Conservation (phyloP, 2,797 vertebrate genomes). For the Rhinophrynus dorsalis region DNA sequence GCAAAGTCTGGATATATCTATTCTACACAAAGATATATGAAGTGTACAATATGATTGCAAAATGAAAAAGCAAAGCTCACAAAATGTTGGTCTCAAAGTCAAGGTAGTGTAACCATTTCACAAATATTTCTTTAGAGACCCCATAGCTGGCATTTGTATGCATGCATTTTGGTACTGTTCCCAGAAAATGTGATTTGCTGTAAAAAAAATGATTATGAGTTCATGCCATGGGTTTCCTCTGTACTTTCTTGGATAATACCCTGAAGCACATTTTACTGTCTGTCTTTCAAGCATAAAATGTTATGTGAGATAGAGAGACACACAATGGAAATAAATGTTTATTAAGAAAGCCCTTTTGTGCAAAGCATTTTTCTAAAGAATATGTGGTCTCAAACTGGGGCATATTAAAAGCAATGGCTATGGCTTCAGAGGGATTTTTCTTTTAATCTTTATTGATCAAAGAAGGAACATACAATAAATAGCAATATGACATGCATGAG, state of each 20-base stretch:
- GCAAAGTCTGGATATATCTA: no score
- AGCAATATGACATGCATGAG: no score
- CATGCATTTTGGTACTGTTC: constrained; percentile 10
- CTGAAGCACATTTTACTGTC: constrained; percentile 13
- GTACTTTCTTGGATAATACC: constrained; percentile 4
- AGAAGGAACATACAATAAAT: no score
- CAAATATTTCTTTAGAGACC: neutral
- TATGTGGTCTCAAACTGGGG: no score
- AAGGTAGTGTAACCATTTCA: constrained; percentile 2
- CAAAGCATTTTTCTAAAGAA: no score
- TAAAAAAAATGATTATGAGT: constrained; percentile 22
- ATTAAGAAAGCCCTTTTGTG: no score
- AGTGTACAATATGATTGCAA: no score
- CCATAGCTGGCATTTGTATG: constrained; percentile 7
- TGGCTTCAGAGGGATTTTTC: no score
- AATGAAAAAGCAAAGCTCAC: neutral
- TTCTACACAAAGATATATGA: no score
- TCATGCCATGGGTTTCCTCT: constrained; percentile 24
- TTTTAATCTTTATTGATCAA: no score
- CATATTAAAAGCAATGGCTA: no score
- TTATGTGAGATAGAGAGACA: constrained; percentile 15
- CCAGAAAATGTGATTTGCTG: constrained; percentile 18
- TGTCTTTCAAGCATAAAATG: constrained; percentile 21
- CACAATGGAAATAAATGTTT: no score
- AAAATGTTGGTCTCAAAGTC: neutral